Conservation (phyloP, 2,888 invertebrate genomes). For the Lagria hirta region DNA sequence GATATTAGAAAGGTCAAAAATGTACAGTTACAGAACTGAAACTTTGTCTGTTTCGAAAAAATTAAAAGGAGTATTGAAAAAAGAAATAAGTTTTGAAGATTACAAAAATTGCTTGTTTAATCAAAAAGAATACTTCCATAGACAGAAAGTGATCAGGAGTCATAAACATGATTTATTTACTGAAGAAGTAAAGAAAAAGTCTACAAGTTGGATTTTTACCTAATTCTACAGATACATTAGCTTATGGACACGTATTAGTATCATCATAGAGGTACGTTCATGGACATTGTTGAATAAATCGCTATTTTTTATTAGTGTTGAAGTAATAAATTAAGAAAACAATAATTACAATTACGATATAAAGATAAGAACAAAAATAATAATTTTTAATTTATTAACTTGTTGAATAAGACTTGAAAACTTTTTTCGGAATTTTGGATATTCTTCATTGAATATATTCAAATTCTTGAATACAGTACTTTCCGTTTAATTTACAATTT, state of each 20-base stretch:
- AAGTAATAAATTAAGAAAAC: slow-evolving; percentile 19
- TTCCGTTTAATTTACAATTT: slow-evolving; percentile 23
- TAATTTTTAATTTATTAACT: slow-evolving; percentile 19
- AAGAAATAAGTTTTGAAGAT: slow-evolving; percentile 26
- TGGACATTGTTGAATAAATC: slow-evolving; percentile 21
- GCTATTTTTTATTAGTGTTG: slow-evolving; percentile 19
- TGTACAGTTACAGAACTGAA: slow-evolving; percentile 27
- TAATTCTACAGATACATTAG: slow-evolving; percentile 27
- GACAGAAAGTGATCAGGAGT: slow-evolving; percentile 25
- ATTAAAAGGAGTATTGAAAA: slow-evolving; percentile 26
- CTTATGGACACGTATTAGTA: slow-evolving; percentile 17
- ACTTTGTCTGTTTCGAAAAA: slow-evolving; percentile 23
- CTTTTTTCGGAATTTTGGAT: slow-evolving; percentile 26
- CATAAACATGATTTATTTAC: slow-evolving; percentile 14
- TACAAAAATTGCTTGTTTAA: slow-evolving; percentile 26
- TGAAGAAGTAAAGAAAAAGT: slow-evolving; percentile 21
- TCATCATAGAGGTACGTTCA: slow-evolving; percentile 12
- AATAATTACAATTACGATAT: slow-evolving; percentile 23
- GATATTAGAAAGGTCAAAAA: slow-evolving; percentile 24
- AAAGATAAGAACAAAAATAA: slow-evolving; percentile 22
- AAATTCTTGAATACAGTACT: slow-evolving; percentile 24
- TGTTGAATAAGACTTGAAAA: slow-evolving; percentile 26
- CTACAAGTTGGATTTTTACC: slow-evolving; percentile 22
- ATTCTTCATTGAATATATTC: slow-evolving; percentile 25
- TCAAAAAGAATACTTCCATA: slow-evolving; percentile 23